A percentile compares a stretch with the other conserved stretches of the same genome.
Conservation (phyloP, 2,888 invertebrate genomes). For the Drosophila merina region DNA sequence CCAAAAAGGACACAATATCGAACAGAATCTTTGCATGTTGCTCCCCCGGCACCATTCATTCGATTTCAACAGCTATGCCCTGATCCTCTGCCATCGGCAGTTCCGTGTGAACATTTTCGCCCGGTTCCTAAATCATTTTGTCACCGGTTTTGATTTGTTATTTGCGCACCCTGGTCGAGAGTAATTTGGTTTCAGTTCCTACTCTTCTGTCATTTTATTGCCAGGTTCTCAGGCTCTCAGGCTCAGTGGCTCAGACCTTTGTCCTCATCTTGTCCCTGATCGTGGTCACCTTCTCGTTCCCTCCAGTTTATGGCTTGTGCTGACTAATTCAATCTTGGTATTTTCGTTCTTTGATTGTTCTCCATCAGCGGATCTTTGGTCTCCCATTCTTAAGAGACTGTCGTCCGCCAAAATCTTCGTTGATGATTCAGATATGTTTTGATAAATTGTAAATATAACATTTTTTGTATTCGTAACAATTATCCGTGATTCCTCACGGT, state of each 20-base stretch:
- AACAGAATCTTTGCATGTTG: slow-evolving; percentile 45
- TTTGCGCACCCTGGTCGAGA: slow-evolving; percentile 54
- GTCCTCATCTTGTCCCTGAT: slow-evolving; percentile 13
- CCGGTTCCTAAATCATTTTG: slow-evolving; percentile 78
- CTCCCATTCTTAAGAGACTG: not conserved
- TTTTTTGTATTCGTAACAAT: not conserved
- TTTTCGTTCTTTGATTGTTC: slow-evolving; percentile 9
- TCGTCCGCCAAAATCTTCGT: not conserved
- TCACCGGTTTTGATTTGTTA: slow-evolving; percentile 76
- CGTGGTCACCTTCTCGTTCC: slow-evolving; percentile 5
- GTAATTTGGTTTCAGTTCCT: slow-evolving; percentile 61
- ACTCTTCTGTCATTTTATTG: slow-evolving; percentile 46
- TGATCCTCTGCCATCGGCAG: slow-evolving; percentile 40
- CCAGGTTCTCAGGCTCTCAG: slow-evolving; percentile 68
- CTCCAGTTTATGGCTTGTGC: slow-evolving; percentile 6
- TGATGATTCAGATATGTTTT: not conserved
- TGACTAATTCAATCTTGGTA: slow-evolving; percentile 32
- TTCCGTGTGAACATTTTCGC: slow-evolving; percentile 74
- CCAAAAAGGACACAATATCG: slow-evolving; percentile 63
- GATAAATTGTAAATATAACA: not conserved
- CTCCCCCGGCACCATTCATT: slow-evolving; percentile 26
- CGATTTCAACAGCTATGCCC: slow-evolving; percentile 43
- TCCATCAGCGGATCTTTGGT: not conserved
- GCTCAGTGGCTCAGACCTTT: slow-evolving; percentile 23
- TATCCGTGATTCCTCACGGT: not conserved